Conservation (phyloP, 2,797 vertebrate genomes). For the Benthosema pterotum region DNA sequence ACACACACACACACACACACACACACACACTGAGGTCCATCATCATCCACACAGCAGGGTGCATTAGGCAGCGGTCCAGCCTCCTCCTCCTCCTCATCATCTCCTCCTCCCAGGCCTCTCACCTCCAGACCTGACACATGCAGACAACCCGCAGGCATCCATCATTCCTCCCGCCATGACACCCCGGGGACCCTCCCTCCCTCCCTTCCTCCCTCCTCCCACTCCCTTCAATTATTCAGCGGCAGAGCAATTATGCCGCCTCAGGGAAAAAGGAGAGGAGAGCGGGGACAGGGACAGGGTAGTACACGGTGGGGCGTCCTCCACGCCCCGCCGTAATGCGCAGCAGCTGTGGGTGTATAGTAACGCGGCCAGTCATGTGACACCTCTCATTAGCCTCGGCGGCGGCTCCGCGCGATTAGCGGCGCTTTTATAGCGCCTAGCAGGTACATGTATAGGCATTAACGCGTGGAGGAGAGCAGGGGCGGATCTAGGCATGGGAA, state of each 20-base stretch:
- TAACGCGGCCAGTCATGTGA: conserved; percentile 37
- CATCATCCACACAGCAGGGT: no score
- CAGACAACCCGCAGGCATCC: conserved; percentile 41
- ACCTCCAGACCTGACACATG: conserved; percentile 45
- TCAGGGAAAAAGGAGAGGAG: conserved; percentile 7
- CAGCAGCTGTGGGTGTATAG: conserved; percentile 56
- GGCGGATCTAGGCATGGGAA: no score
- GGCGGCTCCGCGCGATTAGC: conserved; percentile 41
- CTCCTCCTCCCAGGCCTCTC: conserved; percentile 40
- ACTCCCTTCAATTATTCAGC: conserved; percentile 69
- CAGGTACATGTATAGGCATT: no score
- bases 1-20: no score
- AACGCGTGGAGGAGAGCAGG: no score
- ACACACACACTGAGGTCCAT: neutral
- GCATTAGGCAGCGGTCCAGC: no score
- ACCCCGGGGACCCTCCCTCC: conserved; percentile 56
- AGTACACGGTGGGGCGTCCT: neutral
- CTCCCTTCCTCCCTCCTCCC: neutral
- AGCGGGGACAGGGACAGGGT: neutral
- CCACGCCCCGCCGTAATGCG: conserved; percentile 45
- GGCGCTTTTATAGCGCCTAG: conserved; percentile 16
- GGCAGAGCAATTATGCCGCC: conserved; percentile 60
- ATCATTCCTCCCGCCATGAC: conserved; percentile 54
- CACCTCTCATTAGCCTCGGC: conserved; percentile 61
- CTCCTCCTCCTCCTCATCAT: conserved; percentile 56